These are phyloP conservation scores for Apteryx mantelli DNA, from an alignment of 2,113 vertebrate genomes.

Conservation along the genomic window DNA sequence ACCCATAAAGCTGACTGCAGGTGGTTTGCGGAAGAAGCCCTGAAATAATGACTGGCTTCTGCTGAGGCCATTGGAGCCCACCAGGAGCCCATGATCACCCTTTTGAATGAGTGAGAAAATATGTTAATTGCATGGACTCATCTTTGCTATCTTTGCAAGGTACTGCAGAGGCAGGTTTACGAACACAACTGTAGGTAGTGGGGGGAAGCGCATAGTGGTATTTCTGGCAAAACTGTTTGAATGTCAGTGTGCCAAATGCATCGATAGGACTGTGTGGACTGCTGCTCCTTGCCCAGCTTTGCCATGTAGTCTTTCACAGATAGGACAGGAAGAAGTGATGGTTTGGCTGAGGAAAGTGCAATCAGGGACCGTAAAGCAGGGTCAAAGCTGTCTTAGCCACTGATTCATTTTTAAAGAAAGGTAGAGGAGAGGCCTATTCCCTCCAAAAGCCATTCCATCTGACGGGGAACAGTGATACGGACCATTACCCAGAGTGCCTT, in stretches of 20 bases:
- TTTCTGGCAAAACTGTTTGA: background rate
- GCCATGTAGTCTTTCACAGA: background rate
- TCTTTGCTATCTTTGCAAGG: background rate
- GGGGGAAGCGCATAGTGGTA: background rate
- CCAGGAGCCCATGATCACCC: background rate
- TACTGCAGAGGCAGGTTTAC: background rate
- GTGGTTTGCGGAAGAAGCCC: background rate
- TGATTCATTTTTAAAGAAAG: background rate
- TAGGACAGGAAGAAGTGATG: background rate
- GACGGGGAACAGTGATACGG: background rate
- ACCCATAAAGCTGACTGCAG: background rate
- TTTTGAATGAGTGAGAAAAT: background rate
- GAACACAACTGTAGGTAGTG: rapidly evolving
- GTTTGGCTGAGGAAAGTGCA: background rate
- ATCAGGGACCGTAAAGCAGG: background rate
- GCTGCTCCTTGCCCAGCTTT: background rate
- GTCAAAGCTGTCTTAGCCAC: background rate
- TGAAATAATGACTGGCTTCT: background rate
- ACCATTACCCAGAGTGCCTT: background rate
- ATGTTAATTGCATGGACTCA: background rate
- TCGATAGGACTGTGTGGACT: background rate
- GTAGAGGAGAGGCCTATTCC: background rate
- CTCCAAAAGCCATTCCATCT: background rate
- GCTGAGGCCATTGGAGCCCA: no score
- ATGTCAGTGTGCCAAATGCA: background rate